Conservation (phyloP, 2,797 vertebrate species). For the Heliangelus exortis region DNA sequence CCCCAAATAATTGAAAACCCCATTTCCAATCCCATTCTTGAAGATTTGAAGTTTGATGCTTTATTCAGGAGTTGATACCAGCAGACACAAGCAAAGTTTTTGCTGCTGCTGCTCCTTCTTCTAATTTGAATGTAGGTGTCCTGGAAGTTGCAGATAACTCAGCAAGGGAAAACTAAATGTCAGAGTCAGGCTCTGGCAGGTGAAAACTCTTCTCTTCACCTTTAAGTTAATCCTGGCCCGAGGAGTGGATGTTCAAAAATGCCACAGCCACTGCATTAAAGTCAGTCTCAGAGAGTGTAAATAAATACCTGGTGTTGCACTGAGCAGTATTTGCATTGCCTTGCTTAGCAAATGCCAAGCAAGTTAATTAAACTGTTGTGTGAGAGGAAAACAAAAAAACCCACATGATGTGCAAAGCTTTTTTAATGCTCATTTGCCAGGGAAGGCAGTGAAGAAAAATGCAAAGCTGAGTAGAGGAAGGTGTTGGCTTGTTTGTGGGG, state of each 20-base stretch:
- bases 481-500: no score
- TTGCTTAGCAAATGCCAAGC: neutral
- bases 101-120: neutral
- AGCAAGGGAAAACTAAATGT: neutral
- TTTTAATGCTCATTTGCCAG: slow-evolving; percentile 3
- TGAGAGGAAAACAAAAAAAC: neutral
- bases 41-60: neutral
- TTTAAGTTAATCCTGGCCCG: neutral
- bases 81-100: neutral
- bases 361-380: slow-evolving; percentile 19
- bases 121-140: neutral
- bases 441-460: neutral
- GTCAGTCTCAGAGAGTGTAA: neutral
- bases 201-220: neutral
- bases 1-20: neutral
- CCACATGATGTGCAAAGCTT: neutral
- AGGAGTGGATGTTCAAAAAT: neutral
- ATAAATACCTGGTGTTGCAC: neutral
- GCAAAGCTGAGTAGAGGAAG: neutral
- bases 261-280: neutral
- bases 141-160: neutral
- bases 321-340: neutral
- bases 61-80: neutral
- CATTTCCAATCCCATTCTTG: neutral
- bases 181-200: neutral